Base-by-base conservation (phyloP, 2,797 vertebrate genomes). In the Sebastes cheni region DNA sequence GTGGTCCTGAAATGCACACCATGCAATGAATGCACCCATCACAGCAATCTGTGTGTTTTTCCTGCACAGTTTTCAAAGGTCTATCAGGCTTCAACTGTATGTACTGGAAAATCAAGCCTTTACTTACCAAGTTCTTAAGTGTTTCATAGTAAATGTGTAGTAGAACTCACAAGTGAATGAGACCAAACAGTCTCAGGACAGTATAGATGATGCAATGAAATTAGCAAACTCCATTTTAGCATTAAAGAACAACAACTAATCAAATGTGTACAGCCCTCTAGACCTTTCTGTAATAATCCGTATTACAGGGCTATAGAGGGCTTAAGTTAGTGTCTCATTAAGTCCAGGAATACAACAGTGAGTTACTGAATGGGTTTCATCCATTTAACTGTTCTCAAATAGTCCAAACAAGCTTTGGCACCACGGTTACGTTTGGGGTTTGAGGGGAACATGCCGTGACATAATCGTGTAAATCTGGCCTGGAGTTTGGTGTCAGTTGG, bases 371-470 rank as follows among this genome's bases (percentile, higher is more conserved):
- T 60, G 10, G n/a, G 8, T 58, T 79, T 83, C 27, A 88, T 85
- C 85, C 76, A 25, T 83, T 85, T 87, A 84, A 62, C 25, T 27
- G 46, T 81, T 85, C 42, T 77, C 50, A 9, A 85, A 75, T 64
- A 74, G 84, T 27, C 30, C 4, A 58, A 56, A 54, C 52, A 27
- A 36, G 60, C 27, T 46, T 75, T 67, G 20, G 10, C 46, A 34
- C 58, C n/a, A 25, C 32, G 39, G 27, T 56, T 76, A n/a, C 1
- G 1, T 69, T 59, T 75, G 54, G 72, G 74, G 59, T 67, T 52
- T 75, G 55, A 81, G 75, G 60, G 23, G 29, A 72, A 83, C 25
- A 66, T 29, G 3, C 1, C 4, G 30, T 84, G 86, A 86, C 81
- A 86, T 83, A 75, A 82, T 55, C 8, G 0, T 25, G 72, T 54